phyloP scores from a whole-genome alignment of 2,888 invertebrate species.

The Chrysodeixis includens region DNA sequence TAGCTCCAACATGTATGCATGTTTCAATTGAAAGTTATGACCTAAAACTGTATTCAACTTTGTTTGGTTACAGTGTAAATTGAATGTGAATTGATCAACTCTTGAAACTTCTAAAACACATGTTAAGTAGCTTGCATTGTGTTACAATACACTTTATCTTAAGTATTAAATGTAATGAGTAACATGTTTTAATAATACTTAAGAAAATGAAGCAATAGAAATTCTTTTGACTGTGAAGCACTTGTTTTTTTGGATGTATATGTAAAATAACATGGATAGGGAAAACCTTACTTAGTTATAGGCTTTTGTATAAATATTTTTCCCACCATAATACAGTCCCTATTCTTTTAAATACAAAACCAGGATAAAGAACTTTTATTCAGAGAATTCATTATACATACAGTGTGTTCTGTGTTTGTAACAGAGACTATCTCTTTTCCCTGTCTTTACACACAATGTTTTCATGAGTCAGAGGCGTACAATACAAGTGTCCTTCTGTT shows the following conservation, averaged over 20 bases:
- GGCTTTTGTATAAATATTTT: too few relatives aligned
- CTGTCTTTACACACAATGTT: background rate
- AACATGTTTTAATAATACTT: too few relatives aligned
- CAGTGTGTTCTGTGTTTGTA: background rate
- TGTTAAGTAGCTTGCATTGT: background rate
- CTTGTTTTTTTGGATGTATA: too few relatives aligned
- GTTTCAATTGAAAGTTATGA: background rate
- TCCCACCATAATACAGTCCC: too few relatives aligned
- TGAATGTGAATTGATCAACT: background rate
- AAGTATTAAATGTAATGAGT: too few relatives aligned
- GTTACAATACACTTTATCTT: background rate
- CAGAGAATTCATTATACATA: background rate
- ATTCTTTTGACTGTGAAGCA: too few relatives aligned
- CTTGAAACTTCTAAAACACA: too few relatives aligned
- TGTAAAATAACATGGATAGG: too few relatives aligned
- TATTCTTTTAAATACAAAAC: background rate
- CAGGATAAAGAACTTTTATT: background rate
- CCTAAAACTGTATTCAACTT: background rate
- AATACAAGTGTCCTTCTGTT: conserved; percentile 31
- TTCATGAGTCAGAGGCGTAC: conserved; percentile 16
- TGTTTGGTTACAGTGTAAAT: background rate
- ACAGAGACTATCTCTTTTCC: background rate
- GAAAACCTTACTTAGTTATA: too few relatives aligned
- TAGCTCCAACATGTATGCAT: background rate
- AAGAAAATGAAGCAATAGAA: too few relatives aligned